Evolutionary conservation across 1,140 invertebrate species (phyloP), one percentile per base, ranked within the genome.

Genomic region (Spodoptera litura): DNA sequence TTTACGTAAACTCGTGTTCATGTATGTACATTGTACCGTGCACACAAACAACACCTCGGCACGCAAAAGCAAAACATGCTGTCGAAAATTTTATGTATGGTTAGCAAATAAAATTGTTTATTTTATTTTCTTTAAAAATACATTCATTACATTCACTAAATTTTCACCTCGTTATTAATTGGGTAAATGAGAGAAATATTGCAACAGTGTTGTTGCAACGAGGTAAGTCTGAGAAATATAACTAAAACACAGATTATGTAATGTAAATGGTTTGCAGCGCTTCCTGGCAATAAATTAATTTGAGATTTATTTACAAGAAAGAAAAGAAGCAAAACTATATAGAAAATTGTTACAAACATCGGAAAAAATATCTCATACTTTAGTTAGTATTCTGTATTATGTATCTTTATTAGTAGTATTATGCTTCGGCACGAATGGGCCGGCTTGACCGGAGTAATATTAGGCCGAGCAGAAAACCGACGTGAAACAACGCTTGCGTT

Each of bases 21-120:
- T 87, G 70, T 81, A 75, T 59, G 55, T 82, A 85, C 72, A 85
- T 83, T 82, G 78, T 78, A 78, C 66, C 75, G 62, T 77, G 59
- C 72, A 78, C 84, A 83, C 85, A 87, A 83, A 87, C 76, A 20
- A 49, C 53, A 66, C 58, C 74, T 81, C 78, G 82, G 86, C 88
- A 90, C 86, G 88, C 88, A 87, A 88, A 83, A 87, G 84, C 86
- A 87, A 89, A 88, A 90, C 87, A 88, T 79, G 87, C 80, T 87
- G 87, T 87, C 85, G 88, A 90, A 91, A 89, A 88, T 88, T 87
- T 72, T 78, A 82, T 78, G 83, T 89, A 91, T 80, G n/a, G 88
- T 86, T 71, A 71, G 83, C 86, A 88, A 78, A 82, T 31, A 55
- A 4, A 56, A 13, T 44, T 56, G 61, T 66, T 66, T 77, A 77